Evolutionary conservation across 2,888 invertebrate species (phyloP), one percentile per base, ranked within the genome.

Genomic region (Alentia gelatinosa): DNA sequence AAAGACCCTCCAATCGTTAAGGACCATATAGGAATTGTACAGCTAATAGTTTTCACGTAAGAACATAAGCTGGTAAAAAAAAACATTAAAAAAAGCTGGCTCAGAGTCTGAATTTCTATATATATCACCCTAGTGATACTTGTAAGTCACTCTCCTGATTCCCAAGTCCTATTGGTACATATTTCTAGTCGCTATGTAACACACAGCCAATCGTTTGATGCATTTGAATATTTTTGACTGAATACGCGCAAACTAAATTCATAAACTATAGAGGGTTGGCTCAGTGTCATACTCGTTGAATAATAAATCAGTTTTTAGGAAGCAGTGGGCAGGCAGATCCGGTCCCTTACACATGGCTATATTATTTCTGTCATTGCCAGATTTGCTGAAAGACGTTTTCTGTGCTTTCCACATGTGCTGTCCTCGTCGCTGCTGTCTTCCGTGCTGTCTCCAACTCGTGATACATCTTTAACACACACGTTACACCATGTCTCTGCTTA

Each of bases 341-440:
- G 68, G 47, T 47, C 47, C 47, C 47, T 47, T 7, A 68, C 68
- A 83, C 39, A 30, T 35, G 33, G 15, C 12, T n/a, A 40, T 19
- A 40, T 40, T 3, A 39, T 26, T 83, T 83, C 37, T 89, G 83
- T 90, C 63, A 79, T 90, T 33, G 26, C 50, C 90, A 90, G 90
- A 83, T 83, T 83, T 90, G 90, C 84, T 90, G 90, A 90, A 63
- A 40, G 84, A 35, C 33, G 35, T 84, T 90, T 84, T 90, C 90
- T 90, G 84, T 84, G 50, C 83, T 84, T 90, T 90, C 90, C 90
- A 90, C 79, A 84, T 90, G 42, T 83, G 83, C 83, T 83, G 83
- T 39, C 40, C 23, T 1, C 83, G 1, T 83, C 1, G 30, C 26
- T 26, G 37, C 83, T 83, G 42, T 37, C 33, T 7, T 88, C 19